A percentile compares a stretch with the other conserved stretches of the same genome.
These are phyloP conservation scores for Hydrolagus affinis DNA, from an alignment of 2,113 vertebrate species.

Conservation along the genomic window DNA sequence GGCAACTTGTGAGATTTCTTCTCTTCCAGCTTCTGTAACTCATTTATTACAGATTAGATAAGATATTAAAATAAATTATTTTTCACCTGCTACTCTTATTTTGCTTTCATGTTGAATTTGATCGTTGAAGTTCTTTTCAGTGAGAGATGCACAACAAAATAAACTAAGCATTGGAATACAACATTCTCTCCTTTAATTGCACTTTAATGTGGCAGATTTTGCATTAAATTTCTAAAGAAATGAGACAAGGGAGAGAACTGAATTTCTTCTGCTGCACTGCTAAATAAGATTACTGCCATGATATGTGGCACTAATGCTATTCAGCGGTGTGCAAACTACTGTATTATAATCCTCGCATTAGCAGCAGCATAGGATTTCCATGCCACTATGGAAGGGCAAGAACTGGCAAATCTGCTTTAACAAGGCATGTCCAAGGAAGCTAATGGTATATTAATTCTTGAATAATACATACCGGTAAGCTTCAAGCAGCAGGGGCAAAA, in stretches of 20 bases:
- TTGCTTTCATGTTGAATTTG: neutral
- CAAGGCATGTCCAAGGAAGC: neutral
- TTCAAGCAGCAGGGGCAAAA: too few species aligned
- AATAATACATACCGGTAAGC: neutral
- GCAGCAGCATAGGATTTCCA: neutral
- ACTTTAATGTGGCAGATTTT: neutral
- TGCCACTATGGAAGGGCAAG: neutral
- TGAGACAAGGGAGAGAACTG: neutral
- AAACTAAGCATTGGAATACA: neutral
- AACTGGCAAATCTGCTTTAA: neutral
- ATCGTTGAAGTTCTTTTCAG: neutral
- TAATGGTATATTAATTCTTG: neutral
- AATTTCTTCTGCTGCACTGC: neutral
- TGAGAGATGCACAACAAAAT: neutral
- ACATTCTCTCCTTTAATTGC: neutral
- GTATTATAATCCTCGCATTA: neutral
- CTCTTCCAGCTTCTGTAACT: neutral
- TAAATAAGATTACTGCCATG: neutral
- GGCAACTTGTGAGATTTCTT: neutral
- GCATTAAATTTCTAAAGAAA: neutral
- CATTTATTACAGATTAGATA: neutral
- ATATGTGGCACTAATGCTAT: neutral
- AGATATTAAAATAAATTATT: neutral
- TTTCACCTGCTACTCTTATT: too few species aligned
- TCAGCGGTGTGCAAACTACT: neutral